A percentile compares a stretch with the other conserved stretches of the same genome.
Evolutionary conservation across 2,797 vertebrate genomes (phyloP).

Genomic region (Gallinago solitaria): DNA sequence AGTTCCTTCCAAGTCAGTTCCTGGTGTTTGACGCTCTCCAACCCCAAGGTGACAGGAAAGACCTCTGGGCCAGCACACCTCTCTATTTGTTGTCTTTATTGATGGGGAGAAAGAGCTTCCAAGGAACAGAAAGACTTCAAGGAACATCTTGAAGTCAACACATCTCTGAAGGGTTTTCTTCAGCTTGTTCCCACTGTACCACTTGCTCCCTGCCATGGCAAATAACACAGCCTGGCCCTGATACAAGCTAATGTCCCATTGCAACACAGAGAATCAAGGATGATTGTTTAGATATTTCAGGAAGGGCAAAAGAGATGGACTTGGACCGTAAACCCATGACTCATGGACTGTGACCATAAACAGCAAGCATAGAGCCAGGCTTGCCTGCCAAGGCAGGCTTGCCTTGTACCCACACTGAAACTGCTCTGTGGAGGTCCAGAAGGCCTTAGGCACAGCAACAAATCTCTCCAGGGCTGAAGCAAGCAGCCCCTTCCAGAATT

Average conservation of each 20-base stretch:
- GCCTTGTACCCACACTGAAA: not conserved
- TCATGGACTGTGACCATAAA: not conserved
- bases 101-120: not conserved
- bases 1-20: not conserved
- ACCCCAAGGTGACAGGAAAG: not conserved
- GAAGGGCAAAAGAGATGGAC: not conserved
- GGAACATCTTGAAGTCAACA: not conserved
- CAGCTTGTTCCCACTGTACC: not conserved
- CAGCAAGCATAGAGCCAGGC: not conserved
- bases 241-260: not conserved
- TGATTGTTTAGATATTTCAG: not conserved
- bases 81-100: not conserved
- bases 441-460: slow-evolving; percentile 1
- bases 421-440: not conserved
- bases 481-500: not conserved
- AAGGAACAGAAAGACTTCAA: not conserved
- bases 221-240: not conserved
- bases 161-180: not conserved
- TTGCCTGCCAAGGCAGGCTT: not conserved
- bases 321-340: not conserved
- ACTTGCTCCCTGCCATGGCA: not conserved
- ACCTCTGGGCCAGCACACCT: not conserved
- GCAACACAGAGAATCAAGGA: not conserved
- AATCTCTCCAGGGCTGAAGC: not conserved
- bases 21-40: not conserved